Conservation (phyloP, 1,140 invertebrate species). For the Hetaerina americana region DNA sequence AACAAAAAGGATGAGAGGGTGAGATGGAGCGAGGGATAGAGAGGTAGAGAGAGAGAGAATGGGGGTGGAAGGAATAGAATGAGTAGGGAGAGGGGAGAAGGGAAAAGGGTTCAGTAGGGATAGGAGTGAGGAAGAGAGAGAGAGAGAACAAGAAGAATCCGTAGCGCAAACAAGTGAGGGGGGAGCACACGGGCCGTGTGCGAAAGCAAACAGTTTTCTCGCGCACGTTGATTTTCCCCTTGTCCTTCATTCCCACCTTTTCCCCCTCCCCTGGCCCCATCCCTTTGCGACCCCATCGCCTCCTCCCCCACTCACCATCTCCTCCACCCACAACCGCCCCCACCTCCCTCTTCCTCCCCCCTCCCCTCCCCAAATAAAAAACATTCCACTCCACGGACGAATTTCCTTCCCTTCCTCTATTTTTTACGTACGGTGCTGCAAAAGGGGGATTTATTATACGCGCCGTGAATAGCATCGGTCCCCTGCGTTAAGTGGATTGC, state of each 20-base stretch:
- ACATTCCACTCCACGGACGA: too few species aligned
- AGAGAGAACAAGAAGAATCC: neutral
- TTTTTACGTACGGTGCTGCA: too few species aligned
- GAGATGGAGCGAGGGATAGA: too few species aligned
- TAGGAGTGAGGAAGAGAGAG: too few species aligned
- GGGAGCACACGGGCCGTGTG: neutral
- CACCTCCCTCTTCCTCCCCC: neutral
- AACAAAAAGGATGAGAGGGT: too few species aligned
- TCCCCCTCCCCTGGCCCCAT: neutral
- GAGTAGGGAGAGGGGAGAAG: neutral
- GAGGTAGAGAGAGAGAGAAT: too few species aligned
- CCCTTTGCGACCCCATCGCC: neutral
- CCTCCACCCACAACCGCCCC: neutral
- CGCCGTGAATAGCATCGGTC: too few species aligned
- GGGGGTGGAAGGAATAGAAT: too few species aligned
- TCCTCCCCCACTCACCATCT: neutral
- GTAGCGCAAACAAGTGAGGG: neutral
- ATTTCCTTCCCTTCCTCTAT: too few species aligned
- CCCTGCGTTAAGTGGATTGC: too few species aligned
- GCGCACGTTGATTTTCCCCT: neutral
- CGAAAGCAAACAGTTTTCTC: neutral
- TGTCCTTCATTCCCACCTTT: neutral
- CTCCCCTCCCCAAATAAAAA: neutral
- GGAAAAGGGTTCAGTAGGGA: neutral
- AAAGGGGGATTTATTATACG: too few species aligned